Evolutionary conservation across 2,888 invertebrate species (phyloP).

Genomic region (Seira sanloemensis): DNA sequence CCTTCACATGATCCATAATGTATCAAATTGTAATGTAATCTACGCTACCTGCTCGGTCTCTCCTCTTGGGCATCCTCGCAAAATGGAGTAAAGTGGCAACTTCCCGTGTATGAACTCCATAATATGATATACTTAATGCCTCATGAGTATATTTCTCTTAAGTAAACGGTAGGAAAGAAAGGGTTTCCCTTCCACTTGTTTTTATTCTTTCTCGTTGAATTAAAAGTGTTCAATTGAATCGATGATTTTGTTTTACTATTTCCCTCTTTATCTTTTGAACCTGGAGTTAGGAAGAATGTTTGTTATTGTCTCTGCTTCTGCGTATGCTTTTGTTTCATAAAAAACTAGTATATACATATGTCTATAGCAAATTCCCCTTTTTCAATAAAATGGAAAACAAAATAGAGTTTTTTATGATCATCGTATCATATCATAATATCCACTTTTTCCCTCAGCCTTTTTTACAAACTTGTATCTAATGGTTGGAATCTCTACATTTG

Average conservation of each 20-base stretch:
- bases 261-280: conserved; percentile 12
- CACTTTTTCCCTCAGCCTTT: conserved; percentile 17
- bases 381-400: too few relatives aligned
- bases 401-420: conserved; percentile 27
- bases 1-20: conserved; percentile 61
- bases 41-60: too few relatives aligned
- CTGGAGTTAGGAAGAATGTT: not conserved
- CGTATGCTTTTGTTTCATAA: too few relatives aligned
- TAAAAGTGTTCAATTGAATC: conserved; percentile 57
- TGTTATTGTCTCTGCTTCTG: conserved; percentile 2
- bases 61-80: too few relatives aligned
- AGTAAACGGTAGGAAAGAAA: too few relatives aligned
- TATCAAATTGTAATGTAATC: conserved; percentile 55
- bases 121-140: too few relatives aligned
- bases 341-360: too few relatives aligned
- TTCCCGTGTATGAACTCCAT: too few relatives aligned
- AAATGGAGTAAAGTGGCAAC: too few relatives aligned
- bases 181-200: too few relatives aligned
- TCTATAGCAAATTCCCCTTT: too few relatives aligned
- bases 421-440: conserved; percentile 41
- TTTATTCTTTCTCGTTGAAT: conserved; percentile 47
- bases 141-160: too few relatives aligned
- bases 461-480: conserved; percentile 59
- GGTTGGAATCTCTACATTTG: conserved; percentile 17
- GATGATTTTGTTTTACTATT: conserved; percentile 43